These are phyloP conservation scores for Actenoides lindsayi DNA, from an alignment of 2,113 vertebrate genomes.

Conservation along the genomic window DNA sequence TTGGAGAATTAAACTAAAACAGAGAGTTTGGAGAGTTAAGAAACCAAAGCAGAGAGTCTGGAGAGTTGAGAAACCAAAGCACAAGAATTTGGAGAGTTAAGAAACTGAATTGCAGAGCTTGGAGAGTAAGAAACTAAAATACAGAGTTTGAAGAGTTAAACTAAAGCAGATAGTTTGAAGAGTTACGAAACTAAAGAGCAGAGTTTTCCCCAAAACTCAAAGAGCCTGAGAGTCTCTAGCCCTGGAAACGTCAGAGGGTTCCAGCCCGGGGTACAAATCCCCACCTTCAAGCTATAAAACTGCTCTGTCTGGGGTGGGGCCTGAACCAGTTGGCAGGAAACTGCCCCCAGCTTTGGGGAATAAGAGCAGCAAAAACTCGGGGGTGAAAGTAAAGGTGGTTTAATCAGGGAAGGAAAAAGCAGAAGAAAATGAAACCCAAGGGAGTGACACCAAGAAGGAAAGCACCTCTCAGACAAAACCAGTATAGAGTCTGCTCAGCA, in stretches of 20 bases:
- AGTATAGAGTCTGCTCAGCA: fast-evolving
- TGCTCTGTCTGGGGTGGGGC: fast-evolving
- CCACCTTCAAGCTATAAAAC: background rate
- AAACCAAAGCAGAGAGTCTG: too few relatives aligned
- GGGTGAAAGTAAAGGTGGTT: background rate
- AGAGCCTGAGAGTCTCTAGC: background rate
- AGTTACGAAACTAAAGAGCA: background rate
- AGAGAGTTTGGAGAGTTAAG: background rate
- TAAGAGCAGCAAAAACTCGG: background rate
- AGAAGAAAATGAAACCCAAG: background rate
- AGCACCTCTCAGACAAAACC: background rate
- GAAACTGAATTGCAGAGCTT: too few relatives aligned
- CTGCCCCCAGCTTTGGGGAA: fast-evolving
- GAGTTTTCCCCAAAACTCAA: background rate
- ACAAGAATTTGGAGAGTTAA: too few relatives aligned
- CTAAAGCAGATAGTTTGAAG: too few relatives aligned
- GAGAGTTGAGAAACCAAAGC: background rate
- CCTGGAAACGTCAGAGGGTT: background rate
- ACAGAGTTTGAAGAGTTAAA: too few relatives aligned
- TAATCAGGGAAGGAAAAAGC: background rate
- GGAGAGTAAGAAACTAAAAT: too few relatives aligned
- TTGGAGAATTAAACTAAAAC: too few relatives aligned
- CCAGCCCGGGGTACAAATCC: background rate
- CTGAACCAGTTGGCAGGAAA: background rate
- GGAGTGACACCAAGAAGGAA: background rate